Percentiles rank a stretch among this genome's conserved stretches.
Evolutionary conservation across 2,797 vertebrate genomes (phyloP).

Genomic region (Gymnocypris eckloni): DNA sequence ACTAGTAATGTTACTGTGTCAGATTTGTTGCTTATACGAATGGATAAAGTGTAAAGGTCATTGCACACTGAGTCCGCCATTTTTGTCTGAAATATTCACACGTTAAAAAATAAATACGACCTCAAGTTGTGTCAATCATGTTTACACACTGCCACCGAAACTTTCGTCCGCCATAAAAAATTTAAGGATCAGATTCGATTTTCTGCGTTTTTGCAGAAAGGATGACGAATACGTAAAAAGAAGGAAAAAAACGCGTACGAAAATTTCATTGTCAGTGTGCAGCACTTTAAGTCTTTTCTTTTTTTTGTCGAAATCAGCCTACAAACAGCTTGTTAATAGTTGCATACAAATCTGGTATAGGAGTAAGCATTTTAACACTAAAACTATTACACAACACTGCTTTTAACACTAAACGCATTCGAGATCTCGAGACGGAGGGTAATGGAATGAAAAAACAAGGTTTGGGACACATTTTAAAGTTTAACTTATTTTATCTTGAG

Average conservation of each 20-base stretch:
- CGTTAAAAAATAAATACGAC: too few species aligned
- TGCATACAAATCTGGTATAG: background rate
- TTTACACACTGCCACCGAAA: too few species aligned
- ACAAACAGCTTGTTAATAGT: background rate
- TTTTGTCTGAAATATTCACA: too few species aligned
- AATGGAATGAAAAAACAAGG: background rate
- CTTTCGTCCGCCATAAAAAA: too few species aligned
- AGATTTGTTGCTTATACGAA: background rate
- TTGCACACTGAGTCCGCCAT: too few species aligned
- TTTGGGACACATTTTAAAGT: background rate
- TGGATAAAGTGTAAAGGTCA: background rate
- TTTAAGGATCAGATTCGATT: too few species aligned
- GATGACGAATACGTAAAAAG: too few species aligned
- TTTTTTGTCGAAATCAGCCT: background rate
- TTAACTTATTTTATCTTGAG: background rate
- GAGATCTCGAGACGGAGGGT: background rate
- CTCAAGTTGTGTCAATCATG: too few species aligned
- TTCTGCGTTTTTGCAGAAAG: too few species aligned
- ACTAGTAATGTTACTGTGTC: background rate
- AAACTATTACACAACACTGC: background rate
- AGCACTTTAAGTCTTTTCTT: background rate
- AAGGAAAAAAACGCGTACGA: too few species aligned
- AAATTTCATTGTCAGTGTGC: too few species aligned
- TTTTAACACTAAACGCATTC: background rate
- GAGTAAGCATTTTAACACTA: background rate